These are phyloP conservation scores for Fopius arisanus DNA, from an alignment of 1,140 invertebrate genomes.

Conservation along the genomic window DNA sequence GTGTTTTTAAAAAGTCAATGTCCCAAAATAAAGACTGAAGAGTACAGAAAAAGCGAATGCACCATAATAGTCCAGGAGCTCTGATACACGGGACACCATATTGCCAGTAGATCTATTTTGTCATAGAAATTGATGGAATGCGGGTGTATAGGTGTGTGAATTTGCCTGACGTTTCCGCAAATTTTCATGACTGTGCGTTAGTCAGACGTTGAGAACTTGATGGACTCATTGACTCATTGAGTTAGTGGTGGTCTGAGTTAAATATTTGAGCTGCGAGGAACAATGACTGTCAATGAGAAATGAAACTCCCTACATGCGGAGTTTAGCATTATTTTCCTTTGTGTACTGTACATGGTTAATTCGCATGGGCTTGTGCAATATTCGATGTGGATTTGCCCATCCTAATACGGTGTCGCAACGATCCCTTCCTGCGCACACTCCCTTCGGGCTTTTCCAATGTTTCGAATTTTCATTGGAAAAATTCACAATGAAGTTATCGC, in stretches of 20 bases:
- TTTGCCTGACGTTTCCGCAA: neutral
- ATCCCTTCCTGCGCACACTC: constrained; percentile 1
- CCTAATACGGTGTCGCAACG: neutral
- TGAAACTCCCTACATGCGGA: no score
- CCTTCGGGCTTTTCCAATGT: neutral
- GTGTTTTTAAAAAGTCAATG: neutral
- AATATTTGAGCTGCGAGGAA: no score
- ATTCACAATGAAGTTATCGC: no score
- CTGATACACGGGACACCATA: constrained; percentile 29
- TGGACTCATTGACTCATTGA: no score
- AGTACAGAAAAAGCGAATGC: neutral
- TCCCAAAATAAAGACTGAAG: no score
- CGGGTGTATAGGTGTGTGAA: no score
- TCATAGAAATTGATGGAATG: neutral
- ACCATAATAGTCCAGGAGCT: neutral
- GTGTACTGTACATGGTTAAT: neutral
- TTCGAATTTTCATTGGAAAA: neutral
- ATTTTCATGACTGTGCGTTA: neutral
- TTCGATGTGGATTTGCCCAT: neutral
- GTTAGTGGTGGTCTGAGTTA: no score
- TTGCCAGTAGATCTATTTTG: constrained; percentile 3
- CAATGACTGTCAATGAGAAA: no score
- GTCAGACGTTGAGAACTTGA: no score
- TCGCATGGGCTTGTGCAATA: constrained; percentile 18
- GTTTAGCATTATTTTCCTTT: no score